These are phyloP conservation scores for Hypanus sabinus DNA, from an alignment of 2,113 vertebrate species.

Conservation along the genomic window DNA sequence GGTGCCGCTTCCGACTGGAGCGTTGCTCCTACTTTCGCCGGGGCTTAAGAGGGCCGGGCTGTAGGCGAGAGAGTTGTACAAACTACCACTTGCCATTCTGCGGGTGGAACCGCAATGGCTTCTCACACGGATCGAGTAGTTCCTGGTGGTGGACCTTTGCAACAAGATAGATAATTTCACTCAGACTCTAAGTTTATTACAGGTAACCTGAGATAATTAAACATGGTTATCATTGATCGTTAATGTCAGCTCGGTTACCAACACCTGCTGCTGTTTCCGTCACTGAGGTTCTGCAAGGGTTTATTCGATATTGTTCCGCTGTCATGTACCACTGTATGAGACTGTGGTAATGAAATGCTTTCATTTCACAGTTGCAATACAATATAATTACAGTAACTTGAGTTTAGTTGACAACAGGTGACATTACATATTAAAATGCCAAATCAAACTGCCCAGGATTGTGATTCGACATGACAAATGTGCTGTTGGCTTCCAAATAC, in stretches of 20 bases:
- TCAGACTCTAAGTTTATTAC: neutral
- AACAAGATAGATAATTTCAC: neutral
- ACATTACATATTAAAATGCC: neutral
- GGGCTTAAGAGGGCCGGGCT: neutral
- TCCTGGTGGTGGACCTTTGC: neutral
- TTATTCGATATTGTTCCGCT: neutral
- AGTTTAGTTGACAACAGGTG: neutral
- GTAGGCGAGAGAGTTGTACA: neutral
- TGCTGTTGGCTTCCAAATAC: neutral
- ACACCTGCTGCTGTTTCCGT: neutral
- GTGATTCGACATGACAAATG: neutral
- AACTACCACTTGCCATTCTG: neutral
- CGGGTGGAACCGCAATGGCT: neutral
- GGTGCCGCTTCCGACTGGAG: neutral
- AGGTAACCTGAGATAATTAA: neutral
- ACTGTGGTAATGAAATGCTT: neutral
- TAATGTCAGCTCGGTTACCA: neutral
- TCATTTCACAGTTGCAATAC: neutral
- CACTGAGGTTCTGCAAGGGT: neutral
- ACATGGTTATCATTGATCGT: too few relatives aligned
- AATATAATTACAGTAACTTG: neutral
- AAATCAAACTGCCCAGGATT: neutral
- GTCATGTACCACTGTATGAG: neutral
- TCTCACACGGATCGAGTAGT: neutral
- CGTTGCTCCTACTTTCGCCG: neutral